phyloP scores from a whole-genome alignment of 1,140 invertebrate species.

The Hypothenemus hampei region DNA sequence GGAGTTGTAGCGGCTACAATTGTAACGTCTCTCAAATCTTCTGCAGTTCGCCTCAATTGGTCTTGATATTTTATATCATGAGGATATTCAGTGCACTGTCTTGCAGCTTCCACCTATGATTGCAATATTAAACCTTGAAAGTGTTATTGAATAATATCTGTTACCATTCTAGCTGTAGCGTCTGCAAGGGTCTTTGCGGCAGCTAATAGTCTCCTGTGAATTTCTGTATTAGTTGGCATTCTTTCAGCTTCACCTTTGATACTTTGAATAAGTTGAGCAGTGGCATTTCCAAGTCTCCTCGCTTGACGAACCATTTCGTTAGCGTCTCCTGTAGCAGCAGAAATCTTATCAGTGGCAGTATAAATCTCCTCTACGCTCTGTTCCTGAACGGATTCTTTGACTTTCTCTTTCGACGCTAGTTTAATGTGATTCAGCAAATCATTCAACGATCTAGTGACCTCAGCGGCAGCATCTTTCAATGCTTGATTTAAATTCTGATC shows the following conservation, averaged over 20 bases:
- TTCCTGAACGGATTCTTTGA: slow-evolving; percentile 60
- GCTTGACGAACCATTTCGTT: slow-evolving; percentile 90
- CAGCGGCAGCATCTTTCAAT: slow-evolving; percentile 74
- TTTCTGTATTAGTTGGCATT: slow-evolving; percentile 80
- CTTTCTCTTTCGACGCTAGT: slow-evolving; percentile 47
- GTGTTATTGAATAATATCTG: not conserved
- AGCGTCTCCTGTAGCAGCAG: slow-evolving; percentile 76
- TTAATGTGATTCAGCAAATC: slow-evolving; percentile 89
- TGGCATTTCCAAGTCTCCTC: slow-evolving; percentile 85
- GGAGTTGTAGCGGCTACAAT: slow-evolving; percentile 71
- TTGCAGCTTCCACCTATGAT: slow-evolving; percentile 70
- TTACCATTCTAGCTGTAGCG: slow-evolving; percentile 89
- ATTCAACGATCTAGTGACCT: slow-evolving; percentile 84
- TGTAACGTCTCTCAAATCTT: slow-evolving; percentile 86
- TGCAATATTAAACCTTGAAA: not conserved
- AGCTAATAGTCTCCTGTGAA: slow-evolving; percentile 82
- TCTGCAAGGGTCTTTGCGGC: slow-evolving; percentile 92
- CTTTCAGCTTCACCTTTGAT: slow-evolving; percentile 92
- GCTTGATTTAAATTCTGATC: slow-evolving; percentile 70
- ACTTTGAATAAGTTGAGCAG: slow-evolving; percentile 84
- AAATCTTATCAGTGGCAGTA: slow-evolving; percentile 82
- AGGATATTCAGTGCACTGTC: slow-evolving; percentile 82
- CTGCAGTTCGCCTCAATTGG: slow-evolving; percentile 78
- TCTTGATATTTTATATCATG: slow-evolving; percentile 80
- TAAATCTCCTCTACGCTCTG: slow-evolving; percentile 84